Evolutionary conservation across 2,797 vertebrate species (phyloP).

Genomic region (Furcifer pardalis): DNA sequence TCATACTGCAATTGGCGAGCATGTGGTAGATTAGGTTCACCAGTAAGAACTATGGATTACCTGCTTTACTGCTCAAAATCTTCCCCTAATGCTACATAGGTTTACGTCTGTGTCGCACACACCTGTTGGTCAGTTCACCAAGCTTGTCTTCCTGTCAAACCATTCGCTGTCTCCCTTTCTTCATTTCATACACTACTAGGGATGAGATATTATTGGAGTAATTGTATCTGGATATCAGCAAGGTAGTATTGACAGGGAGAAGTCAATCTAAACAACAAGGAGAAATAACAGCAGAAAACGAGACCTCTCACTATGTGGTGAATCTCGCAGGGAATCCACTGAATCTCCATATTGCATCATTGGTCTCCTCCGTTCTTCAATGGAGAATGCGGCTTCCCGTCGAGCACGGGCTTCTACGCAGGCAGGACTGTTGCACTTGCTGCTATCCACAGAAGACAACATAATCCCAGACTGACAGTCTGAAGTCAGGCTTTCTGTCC

Average conservation of each 20-base stretch:
- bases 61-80: neutral
- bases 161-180: neutral
- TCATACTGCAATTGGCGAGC: neutral
- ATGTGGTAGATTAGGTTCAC: neutral
- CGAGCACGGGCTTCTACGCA: conserved; percentile 92
- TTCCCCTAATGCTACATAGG: neutral
- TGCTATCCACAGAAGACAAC: conserved; percentile 93
- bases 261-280: neutral
- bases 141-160: neutral
- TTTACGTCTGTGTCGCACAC: neutral
- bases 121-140: neutral
- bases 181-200: neutral
- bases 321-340: conserved; percentile 94
- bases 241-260: neutral
- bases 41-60: neutral
- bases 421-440: conserved; percentile 97
- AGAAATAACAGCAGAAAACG: conserved; percentile 23
- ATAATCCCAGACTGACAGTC: conserved; percentile 95
- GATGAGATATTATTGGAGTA: neutral
- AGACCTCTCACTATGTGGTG: conserved; percentile 97
- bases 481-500: conserved; percentile 92
- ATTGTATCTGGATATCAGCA: neutral
- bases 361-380: conserved; percentile 84
- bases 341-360: conserved; percentile 89
- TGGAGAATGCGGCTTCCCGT: conserved; percentile 85